Conservation (phyloP, 2,888 invertebrate species). For the Lampropteryx suffumata region DNA sequence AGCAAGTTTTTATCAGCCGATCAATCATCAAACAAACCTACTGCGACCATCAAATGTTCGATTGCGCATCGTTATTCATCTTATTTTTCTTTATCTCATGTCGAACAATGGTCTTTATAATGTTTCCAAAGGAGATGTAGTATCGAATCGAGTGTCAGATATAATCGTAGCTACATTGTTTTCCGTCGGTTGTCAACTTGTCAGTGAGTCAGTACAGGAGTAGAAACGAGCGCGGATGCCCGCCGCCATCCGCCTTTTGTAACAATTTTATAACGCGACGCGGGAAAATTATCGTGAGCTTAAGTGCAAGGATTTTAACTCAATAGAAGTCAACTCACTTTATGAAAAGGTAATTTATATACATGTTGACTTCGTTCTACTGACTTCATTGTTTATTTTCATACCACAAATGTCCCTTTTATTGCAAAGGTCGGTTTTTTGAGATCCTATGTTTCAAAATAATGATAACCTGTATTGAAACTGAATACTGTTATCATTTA, state of each 20-base stretch:
- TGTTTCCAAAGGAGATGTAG: constrained; percentile 42
- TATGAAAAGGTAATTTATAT: constrained; percentile 7
- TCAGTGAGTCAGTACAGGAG: constrained; percentile 48
- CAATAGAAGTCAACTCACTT: neutral
- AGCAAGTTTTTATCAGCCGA: too few relatives aligned
- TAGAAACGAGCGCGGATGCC: constrained; percentile 50
- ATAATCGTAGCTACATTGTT: constrained; percentile 61
- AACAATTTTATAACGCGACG: constrained; percentile 6
- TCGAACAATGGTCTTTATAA: constrained; percentile 43
- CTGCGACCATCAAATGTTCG: neutral
- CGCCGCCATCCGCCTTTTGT: constrained; percentile 36
- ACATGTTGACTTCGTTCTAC: too few relatives aligned
- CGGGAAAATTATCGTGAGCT: constrained; percentile 21
- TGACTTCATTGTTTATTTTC: too few relatives aligned
- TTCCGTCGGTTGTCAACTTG: too few relatives aligned
- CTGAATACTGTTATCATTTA: too few relatives aligned
- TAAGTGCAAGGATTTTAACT: constrained; percentile 24
- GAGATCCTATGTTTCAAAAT: too few relatives aligned
- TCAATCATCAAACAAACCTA: too few relatives aligned
- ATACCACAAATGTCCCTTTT: too few relatives aligned
- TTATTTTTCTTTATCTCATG: constrained; percentile 32
- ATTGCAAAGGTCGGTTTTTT: too few relatives aligned
- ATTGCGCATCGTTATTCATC: neutral
- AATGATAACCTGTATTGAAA: too few relatives aligned
- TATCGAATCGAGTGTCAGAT: constrained; percentile 44